Conservation (phyloP, 1,140 invertebrate genomes). For the Scaptomyza montana region DNA sequence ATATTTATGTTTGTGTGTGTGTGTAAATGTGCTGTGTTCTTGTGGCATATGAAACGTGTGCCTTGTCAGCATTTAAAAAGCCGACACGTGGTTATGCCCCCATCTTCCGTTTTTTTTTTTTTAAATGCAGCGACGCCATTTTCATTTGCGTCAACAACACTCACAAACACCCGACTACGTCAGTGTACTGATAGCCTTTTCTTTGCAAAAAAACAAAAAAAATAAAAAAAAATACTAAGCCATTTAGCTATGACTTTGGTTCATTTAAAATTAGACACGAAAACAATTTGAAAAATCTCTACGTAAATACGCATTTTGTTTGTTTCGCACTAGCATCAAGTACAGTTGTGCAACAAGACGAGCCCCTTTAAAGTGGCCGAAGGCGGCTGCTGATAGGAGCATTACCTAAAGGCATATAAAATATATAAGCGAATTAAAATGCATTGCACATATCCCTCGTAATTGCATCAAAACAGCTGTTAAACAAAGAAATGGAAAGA, state of each 20-base stretch:
- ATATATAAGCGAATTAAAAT: constrained; percentile 31
- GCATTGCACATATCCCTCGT: constrained; percentile 27
- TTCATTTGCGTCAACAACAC: constrained; percentile 50
- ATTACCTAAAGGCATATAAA: constrained; percentile 21
- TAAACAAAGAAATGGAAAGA: neutral
- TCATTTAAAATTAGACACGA: constrained; percentile 72
- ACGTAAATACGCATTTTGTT: constrained; percentile 37
- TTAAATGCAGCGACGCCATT: constrained; percentile 39
- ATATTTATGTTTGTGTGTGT: constrained; percentile 12
- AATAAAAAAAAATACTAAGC: constrained; percentile 3
- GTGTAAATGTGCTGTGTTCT: constrained; percentile 16
- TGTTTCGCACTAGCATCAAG: constrained; percentile 43
- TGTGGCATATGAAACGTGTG: constrained; percentile 57
- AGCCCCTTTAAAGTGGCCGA: constrained; percentile 44
- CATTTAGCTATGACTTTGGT: constrained; percentile 49
- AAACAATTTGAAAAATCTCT: constrained; percentile 68
- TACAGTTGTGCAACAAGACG: constrained; percentile 72
- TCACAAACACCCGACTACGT: constrained; percentile 27
- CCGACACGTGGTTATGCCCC: constrained; percentile 38
- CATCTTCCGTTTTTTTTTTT: neutral
- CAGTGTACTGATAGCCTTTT: constrained; percentile 28
- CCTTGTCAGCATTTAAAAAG: constrained; percentile 36
- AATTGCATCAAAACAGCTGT: constrained; percentile 40
- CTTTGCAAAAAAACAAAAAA: constrained; percentile 10
- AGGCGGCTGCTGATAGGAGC: neutral